Evolutionary conservation across 2,888 invertebrate species (phyloP).

Genomic region (Euplexia lucipara): DNA sequence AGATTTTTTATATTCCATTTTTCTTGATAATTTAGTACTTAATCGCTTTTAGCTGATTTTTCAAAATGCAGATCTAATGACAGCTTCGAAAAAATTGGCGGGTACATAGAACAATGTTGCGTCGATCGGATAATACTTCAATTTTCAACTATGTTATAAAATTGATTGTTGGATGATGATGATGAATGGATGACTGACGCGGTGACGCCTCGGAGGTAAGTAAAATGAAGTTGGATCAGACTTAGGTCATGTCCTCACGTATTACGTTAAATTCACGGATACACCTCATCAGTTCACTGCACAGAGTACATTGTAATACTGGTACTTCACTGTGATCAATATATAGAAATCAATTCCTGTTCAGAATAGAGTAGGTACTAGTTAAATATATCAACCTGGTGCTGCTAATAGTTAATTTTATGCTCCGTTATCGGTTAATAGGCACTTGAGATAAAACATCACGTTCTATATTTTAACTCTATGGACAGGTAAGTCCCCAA

Average conservation of each 20-base stretch:
- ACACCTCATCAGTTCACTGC: too few relatives aligned
- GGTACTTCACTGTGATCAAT: too few relatives aligned
- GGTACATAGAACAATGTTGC: conserved; percentile 4
- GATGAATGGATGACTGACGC: too few relatives aligned
- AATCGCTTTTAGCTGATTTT: neutral
- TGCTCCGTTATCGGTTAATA: neutral
- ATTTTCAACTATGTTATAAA: too few relatives aligned
- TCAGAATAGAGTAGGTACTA: too few relatives aligned
- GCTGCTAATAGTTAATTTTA: neutral
- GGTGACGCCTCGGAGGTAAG: too few relatives aligned
- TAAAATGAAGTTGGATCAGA: too few relatives aligned
- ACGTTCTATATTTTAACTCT: neutral
- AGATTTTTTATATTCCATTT: conserved; percentile 66
- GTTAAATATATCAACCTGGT: neutral
- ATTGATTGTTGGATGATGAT: neutral
- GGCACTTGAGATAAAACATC: neutral
- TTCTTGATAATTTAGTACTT: neutral
- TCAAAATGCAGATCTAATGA: neutral
- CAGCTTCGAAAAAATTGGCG: conserved; percentile 24
- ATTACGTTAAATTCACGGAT: too few relatives aligned
- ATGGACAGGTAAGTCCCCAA: conserved; percentile 26
- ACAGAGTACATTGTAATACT: too few relatives aligned
- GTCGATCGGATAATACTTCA: neutral
- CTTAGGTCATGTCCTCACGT: too few relatives aligned
- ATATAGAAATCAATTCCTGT: too few relatives aligned